Base-by-base conservation (phyloP, 2,888 invertebrate genomes). In the Ectropis crepuscularia region DNA sequence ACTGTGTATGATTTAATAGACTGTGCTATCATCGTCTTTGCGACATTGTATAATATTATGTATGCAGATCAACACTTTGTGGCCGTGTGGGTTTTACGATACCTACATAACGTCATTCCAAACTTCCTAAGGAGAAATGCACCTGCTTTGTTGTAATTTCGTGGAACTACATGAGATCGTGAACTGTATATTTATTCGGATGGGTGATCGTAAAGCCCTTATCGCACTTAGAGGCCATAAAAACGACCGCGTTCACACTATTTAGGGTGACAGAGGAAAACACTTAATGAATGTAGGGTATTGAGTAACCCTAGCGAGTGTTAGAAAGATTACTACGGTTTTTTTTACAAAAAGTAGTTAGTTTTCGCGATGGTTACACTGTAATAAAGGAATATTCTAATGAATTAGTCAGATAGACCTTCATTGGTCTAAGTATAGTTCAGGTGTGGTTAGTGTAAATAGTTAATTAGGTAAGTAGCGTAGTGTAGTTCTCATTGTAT, bases 211-310 rank as follows among this genome's bases (percentile, higher is more conserved):
- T 77, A 75, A 75, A 69, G 70, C 66, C 63, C 74, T 74, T 77
- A 79, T 77, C 69, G 69, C 63, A 72, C 72, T 75, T 63, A 72
- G 67, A 68, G 68, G 57, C 69, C 63, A 72, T 81, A 78, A 80
- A 77, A 70, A 74, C 75, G 72, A 62, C 68, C 62, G 64, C 68
- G 61, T 73, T 74, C 69, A 68, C 65, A 65, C 67, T 53, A 71
- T 64, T 63, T 61, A 42, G 51, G 54, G 58, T 61, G 64, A 49
- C 55, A 65, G 50, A 6, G 36, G 16, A 48, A 11, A 5, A 10
- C 41, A 28, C 39, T 50, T 61, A 43, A 48, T 53, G 16, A 58
- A 43, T 28, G 43, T 45, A 11, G 51, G 43, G 2, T 45, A 51
- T 57, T 48, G 5, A 48, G 36, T 38, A 41, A 49, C 43, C 16